Evolutionary conservation across 64 coral and sea anemone genomes (phyloP).

Genomic region (Astreopora myriophthalma): DNA sequence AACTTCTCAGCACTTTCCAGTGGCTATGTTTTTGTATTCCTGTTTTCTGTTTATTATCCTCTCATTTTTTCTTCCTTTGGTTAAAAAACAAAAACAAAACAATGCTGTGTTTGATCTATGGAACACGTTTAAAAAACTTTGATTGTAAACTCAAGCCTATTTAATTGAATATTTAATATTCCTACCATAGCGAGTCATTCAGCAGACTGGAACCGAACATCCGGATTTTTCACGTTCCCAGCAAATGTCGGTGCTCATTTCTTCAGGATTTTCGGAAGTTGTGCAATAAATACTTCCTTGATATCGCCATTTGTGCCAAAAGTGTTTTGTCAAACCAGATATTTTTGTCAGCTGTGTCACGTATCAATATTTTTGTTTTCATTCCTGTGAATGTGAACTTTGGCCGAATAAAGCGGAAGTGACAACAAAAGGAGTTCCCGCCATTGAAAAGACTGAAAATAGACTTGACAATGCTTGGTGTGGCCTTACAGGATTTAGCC

Average conservation of each 20-base stretch:
- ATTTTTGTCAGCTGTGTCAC: not conserved
- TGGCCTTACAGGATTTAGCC: slow-evolving; percentile 27
- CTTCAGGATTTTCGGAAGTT: not conserved
- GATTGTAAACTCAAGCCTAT: too few relatives aligned
- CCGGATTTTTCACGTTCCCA: not conserved
- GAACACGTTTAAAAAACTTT: too few relatives aligned
- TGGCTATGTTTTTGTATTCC: too few relatives aligned
- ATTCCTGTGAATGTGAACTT: slow-evolving; percentile 10
- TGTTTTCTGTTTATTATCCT: too few relatives aligned
- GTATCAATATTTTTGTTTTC: not conserved
- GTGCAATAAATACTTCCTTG: not conserved
- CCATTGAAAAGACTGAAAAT: slow-evolving; percentile 35
- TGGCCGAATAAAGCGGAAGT: not conserved
- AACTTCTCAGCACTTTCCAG: too few relatives aligned
- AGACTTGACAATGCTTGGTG: slow-evolving; percentile 20
- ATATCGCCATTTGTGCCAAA: not conserved
- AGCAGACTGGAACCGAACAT: not conserved
- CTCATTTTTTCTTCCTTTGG: too few relatives aligned
- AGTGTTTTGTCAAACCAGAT: not conserved
- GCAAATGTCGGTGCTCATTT: not conserved
- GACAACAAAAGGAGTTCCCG: slow-evolving; percentile 2
- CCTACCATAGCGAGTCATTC: too few relatives aligned
- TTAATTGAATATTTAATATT: too few relatives aligned
- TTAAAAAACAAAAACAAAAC: too few relatives aligned
- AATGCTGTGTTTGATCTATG: too few relatives aligned